Conservation (phyloP, 1,140 invertebrate genomes). For the Lasaia peninsularis region DNA sequence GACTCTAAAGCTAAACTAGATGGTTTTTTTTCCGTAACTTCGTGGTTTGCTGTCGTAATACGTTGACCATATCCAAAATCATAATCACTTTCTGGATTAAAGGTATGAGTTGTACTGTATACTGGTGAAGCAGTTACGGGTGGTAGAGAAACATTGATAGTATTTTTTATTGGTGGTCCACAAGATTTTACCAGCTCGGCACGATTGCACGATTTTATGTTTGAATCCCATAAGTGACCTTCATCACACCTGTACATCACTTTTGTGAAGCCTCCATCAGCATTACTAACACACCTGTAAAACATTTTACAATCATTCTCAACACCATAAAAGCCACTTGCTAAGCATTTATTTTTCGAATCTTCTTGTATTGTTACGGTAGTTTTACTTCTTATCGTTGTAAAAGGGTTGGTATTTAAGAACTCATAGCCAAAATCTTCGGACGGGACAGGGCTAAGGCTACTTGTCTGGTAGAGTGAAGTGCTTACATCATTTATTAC, state of each 20-base stretch:
- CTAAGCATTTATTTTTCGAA: conserved; percentile 32
- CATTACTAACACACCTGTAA: conserved; percentile 81
- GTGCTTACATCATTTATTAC: conserved; percentile 13
- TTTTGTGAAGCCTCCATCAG: conserved; percentile 75
- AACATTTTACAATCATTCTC: conserved; percentile 78
- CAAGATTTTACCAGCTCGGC: conserved; percentile 16
- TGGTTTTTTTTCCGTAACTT: conserved; percentile 9
- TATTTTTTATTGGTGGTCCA: conserved; percentile 30
- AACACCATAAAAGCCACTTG: conserved; percentile 75
- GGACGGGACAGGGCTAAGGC: conserved; percentile 1
- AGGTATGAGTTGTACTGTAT: neutral
- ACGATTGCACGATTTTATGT: conserved; percentile 49
- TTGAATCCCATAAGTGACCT: conserved; percentile 62
- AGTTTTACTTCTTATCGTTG: neutral
- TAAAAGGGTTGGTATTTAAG: conserved; percentile 18
- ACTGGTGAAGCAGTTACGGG: neutral
- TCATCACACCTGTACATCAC: conserved; percentile 81
- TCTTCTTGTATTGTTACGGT: neutral
- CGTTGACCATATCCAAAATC: neutral
- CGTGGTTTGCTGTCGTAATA: neutral
- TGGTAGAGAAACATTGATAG: conserved; percentile 30
- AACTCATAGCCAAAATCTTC: conserved; percentile 23
- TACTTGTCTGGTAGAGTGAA: conserved; percentile 22
- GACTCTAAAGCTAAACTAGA: conserved; percentile 10
- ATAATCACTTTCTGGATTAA: neutral